These are phyloP conservation scores for Cnemophilus loriae DNA, from an alignment of 2,113 vertebrate species.

Conservation along the genomic window DNA sequence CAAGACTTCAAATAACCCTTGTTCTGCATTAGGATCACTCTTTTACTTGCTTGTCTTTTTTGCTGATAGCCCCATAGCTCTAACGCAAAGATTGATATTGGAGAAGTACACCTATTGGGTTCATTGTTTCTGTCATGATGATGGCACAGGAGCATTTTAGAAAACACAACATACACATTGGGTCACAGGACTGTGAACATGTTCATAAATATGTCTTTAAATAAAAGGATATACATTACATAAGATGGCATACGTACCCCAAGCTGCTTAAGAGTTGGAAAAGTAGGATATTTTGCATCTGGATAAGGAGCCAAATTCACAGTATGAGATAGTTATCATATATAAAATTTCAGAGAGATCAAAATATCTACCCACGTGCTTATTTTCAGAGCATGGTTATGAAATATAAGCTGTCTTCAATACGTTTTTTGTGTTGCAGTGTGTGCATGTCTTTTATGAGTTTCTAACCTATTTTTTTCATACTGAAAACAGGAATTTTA, in stretches of 20 bases:
- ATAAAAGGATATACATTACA: neutral
- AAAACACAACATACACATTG: neutral
- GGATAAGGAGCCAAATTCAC: neutral
- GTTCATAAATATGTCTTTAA: neutral
- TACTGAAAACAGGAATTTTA: neutral
- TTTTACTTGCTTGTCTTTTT: neutral
- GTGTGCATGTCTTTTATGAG: neutral
- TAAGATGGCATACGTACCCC: neutral
- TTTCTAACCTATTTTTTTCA: neutral
- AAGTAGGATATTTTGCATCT: neutral
- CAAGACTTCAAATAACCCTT: neutral
- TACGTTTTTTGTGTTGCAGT: neutral
- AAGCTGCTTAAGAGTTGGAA: neutral
- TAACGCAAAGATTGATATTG: neutral
- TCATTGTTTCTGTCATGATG: neutral
- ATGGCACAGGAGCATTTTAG: neutral
- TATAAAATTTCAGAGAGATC: neutral
- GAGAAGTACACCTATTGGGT: neutral
- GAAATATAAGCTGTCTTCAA: neutral
- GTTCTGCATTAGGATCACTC: neutral
- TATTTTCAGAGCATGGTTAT: neutral
- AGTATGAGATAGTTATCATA: neutral
- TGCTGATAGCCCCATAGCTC: neutral
- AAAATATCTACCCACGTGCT: neutral
- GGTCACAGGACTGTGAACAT: neutral